Evolutionary conservation across 1,140 invertebrate species (phyloP).

Genomic region (Apocrypta bakeri): DNA sequence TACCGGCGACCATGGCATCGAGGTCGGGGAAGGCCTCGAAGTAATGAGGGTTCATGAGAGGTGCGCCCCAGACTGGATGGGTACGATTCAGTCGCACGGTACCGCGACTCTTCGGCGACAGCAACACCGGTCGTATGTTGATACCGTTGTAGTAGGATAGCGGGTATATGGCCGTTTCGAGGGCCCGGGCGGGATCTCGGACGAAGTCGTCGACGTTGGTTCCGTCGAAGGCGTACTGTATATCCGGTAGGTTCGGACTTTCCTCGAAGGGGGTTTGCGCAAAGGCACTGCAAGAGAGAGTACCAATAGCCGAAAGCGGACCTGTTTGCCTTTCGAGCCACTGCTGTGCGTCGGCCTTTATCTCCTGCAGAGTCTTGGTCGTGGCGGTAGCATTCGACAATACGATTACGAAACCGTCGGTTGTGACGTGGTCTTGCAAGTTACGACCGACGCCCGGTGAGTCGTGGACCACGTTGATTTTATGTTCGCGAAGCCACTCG

Average conservation of each 20-base stretch:
- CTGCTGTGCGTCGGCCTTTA: constrained; percentile 73
- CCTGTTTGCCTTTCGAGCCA: constrained; percentile 59
- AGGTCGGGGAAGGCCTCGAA: constrained; percentile 72
- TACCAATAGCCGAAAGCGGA: constrained; percentile 66
- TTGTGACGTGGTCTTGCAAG: constrained; percentile 80
- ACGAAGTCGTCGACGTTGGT: constrained; percentile 62
- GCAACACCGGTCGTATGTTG: constrained; percentile 67
- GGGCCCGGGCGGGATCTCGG: constrained; percentile 63
- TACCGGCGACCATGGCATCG: constrained; percentile 68
- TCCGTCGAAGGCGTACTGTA: constrained; percentile 80
- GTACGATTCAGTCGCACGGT: constrained; percentile 71
- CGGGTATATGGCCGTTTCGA: constrained; percentile 57
- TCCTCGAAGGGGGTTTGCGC: constrained; percentile 62
- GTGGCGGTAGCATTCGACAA: constrained; percentile 75
- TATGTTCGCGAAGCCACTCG: constrained; percentile 71
- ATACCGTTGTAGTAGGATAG: constrained; percentile 69
- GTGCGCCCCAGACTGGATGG: constrained; percentile 77
- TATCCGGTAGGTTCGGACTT: constrained; percentile 74
- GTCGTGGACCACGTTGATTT: constrained; percentile 74
- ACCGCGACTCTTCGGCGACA: constrained; percentile 76
- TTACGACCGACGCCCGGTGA: constrained; percentile 82
- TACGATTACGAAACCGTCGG: constrained; percentile 74
- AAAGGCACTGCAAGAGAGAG: constrained; percentile 63
- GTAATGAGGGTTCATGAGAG: constrained; percentile 79
- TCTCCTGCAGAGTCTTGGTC: constrained; percentile 69